Conservation (phyloP, 2,888 invertebrate genomes). For the Drosophila ustulata region DNA sequence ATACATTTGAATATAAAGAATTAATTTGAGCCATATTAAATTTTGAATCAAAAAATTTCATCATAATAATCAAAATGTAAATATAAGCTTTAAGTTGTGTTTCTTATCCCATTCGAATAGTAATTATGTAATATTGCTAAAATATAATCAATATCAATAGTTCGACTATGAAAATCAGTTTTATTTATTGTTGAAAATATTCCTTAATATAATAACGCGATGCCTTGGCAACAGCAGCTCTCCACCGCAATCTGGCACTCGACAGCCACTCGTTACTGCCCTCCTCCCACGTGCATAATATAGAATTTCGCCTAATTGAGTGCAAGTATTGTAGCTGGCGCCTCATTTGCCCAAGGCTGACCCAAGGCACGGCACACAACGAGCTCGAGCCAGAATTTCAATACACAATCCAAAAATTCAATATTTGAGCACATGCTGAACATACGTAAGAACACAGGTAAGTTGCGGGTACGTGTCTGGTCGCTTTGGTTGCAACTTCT, state of each 20-base stretch:
- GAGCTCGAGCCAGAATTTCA: slow-evolving; percentile 46
- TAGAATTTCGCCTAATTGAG: slow-evolving; percentile 66
- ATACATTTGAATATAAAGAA: no score
- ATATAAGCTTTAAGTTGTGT: no score
- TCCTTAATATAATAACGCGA: neutral
- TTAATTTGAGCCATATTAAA: no score
- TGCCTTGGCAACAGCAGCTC: neutral
- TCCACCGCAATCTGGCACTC: slow-evolving; percentile 15
- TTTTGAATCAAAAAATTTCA: no score
- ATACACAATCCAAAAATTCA: slow-evolving; percentile 79
- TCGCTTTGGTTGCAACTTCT: slow-evolving; percentile 18
- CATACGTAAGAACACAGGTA: slow-evolving; percentile 36
- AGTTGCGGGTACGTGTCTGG: slow-evolving; percentile 34
- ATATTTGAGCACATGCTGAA: slow-evolving; percentile 70
- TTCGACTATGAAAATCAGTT: no score
- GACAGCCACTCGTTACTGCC: neutral
- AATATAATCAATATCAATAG: no score
- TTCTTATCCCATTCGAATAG: no score
- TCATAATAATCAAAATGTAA: no score
- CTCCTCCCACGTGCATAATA: slow-evolving; percentile 20
- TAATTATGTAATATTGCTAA: no score
- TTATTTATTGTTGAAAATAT: no score
- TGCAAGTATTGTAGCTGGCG: slow-evolving; percentile 56
- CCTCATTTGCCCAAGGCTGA: slow-evolving; percentile 71
- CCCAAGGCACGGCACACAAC: slow-evolving; percentile 28